Conservation (phyloP, 2,888 invertebrate species). For the Muscina levida region DNA sequence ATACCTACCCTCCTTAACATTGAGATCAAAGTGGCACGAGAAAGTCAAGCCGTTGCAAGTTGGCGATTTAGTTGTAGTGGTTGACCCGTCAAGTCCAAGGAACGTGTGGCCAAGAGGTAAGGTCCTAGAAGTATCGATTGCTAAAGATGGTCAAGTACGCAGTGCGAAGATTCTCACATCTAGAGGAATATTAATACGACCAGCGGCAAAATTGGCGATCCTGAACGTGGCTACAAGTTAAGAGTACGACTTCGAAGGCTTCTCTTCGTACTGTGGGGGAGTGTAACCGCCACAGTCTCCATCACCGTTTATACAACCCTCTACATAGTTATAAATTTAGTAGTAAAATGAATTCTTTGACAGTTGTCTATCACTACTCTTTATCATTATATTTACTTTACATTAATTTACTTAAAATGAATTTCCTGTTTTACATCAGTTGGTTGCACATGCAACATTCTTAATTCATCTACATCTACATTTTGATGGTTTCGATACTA, state of each 20-base stretch:
- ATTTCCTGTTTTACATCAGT: too few species aligned
- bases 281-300: constrained; percentile 44
- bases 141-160: constrained; percentile 36
- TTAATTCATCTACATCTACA: too few species aligned
- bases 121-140: constrained; percentile 17
- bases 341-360: too few species aligned
- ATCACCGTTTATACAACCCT: too few species aligned
- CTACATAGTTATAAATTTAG: too few species aligned
- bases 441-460: too few species aligned
- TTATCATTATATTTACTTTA: too few species aligned
- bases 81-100: constrained; percentile 47
- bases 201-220: constrained; percentile 37
- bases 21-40: constrained; percentile 46
- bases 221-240: constrained; percentile 30
- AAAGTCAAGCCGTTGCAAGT: constrained; percentile 38
- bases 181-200: constrained; percentile 45
- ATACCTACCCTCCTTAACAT: constrained; percentile 43
- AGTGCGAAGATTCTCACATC: constrained; percentile 45
- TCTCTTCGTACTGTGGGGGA: constrained; percentile 37
- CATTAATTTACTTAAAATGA: too few species aligned
- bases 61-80: too few species aligned
- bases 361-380: too few species aligned
- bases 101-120: constrained; percentile 43
- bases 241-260: constrained; percentile 40
- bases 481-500: too few species aligned